Percentiles rank a stretch among this genome's conserved stretches.
Conservation (phyloP, 2,797 vertebrate genomes). For the Myripristis murdjan region DNA sequence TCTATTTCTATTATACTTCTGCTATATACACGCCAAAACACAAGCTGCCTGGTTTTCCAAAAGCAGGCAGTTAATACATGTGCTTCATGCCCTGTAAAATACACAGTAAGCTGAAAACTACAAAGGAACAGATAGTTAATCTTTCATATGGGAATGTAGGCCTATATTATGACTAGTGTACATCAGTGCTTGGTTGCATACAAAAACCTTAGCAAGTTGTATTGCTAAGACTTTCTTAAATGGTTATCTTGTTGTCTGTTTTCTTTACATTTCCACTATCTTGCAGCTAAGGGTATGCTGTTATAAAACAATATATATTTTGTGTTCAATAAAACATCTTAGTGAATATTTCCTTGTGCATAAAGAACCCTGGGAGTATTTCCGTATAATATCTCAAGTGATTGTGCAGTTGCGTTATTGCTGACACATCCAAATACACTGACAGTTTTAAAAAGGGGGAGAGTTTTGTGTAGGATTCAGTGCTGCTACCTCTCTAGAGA, state of each 20-base stretch:
- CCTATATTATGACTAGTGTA: slow-evolving; percentile 51
- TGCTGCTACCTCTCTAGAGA: neutral
- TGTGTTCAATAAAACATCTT: slow-evolving; percentile 30
- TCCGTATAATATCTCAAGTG: slow-evolving; percentile 4
- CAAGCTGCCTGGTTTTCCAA: slow-evolving; percentile 12
- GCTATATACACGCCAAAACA: slow-evolving; percentile 67
- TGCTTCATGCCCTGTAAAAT: slow-evolving; percentile 41
- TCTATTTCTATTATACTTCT: slow-evolving; percentile 59
- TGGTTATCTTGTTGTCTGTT: slow-evolving; percentile 10
- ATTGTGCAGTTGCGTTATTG: slow-evolving; percentile 49
- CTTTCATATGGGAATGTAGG: slow-evolving; percentile 38
- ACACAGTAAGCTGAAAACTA: slow-evolving; percentile 49
- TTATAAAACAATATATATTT: slow-evolving; percentile 21
- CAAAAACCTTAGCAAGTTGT: slow-evolving; percentile 9
- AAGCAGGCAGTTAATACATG: slow-evolving; percentile 48
- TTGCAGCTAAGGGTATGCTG: slow-evolving; percentile 18
- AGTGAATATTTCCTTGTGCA: slow-evolving; percentile 4
- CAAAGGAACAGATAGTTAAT: slow-evolving; percentile 48
- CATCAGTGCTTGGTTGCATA: slow-evolving; percentile 33
- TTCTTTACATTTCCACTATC: slow-evolving; percentile 14
- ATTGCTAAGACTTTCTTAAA: slow-evolving; percentile 12
- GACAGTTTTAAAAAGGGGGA: neutral
- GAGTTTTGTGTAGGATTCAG: neutral
- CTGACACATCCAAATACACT: slow-evolving; percentile 33
- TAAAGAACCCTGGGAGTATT: slow-evolving; percentile 3